These are phyloP conservation scores for Rhopalosiphum nymphaeae DNA, from an alignment of 2,888 invertebrate genomes.

Conservation along the genomic window DNA sequence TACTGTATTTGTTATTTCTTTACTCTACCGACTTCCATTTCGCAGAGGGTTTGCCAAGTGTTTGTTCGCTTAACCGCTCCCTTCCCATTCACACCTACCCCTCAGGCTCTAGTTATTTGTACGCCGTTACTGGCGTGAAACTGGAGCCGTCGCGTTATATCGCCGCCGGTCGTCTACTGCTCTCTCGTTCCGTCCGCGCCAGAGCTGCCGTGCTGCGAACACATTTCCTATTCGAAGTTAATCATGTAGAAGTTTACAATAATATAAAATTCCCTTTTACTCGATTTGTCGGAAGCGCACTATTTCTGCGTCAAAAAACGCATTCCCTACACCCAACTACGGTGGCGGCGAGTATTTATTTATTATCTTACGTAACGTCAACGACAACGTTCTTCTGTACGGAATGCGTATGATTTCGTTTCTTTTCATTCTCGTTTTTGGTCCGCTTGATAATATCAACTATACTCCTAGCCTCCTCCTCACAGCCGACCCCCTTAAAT, in stretches of 20 bases:
- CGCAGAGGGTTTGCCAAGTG: conserved; percentile 56
- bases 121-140: conserved; percentile 53
- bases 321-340: conserved; percentile 37
- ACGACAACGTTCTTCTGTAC: conserved; percentile 42
- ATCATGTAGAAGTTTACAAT: conserved; percentile 65
- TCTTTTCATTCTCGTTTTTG: conserved; percentile 47
- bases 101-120: background rate
- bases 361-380: conserved; percentile 56
- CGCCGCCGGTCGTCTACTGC: background rate
- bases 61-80: conserved; percentile 20
- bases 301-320: conserved; percentile 65
- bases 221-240: conserved; percentile 63
- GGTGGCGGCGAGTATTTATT: conserved; percentile 45
- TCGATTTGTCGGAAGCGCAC: conserved; percentile 64
- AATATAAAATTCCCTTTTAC: conserved; percentile 65
- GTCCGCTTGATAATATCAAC: conserved; percentile 50
- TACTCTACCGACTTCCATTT: conserved; percentile 24
- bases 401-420: conserved; percentile 56
- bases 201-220: conserved; percentile 24
- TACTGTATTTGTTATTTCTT: conserved; percentile 6
- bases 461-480: too few species aligned
- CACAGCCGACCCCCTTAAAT: conserved; percentile 1
- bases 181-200: background rate
- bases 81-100: background rate
- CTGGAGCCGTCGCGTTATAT: background rate